These are phyloP conservation scores for Alentia gelatinosa DNA, from an alignment of 2,888 invertebrate species.

Conservation along the genomic window DNA sequence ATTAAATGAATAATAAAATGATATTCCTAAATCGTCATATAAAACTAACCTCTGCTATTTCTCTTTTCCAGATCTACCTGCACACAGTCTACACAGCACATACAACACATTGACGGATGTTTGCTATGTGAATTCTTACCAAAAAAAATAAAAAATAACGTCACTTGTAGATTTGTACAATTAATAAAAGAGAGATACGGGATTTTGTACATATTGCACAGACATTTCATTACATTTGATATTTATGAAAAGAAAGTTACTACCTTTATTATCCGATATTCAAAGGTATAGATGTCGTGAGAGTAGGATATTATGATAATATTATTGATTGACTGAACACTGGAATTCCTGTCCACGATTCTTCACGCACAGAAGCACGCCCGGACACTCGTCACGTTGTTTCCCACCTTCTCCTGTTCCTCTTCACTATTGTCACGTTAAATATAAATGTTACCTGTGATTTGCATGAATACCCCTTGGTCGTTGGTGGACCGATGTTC, in stretches of 20 bases:
- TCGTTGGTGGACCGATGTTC: neutral
- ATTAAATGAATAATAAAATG: no score
- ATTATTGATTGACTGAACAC: neutral
- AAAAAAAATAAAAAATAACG: neutral
- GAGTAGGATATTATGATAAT: neutral
- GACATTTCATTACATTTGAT: neutral
- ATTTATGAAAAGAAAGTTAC: neutral
- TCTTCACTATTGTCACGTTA: constrained; percentile 13
- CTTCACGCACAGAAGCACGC: neutral
- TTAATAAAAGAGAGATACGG: neutral
- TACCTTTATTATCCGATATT: neutral
- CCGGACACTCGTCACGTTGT: neutral
- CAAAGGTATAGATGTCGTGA: neutral
- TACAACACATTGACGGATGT: no score
- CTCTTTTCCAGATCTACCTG: neutral
- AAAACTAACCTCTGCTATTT: no score
- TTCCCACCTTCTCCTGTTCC: neutral
- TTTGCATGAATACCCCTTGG: neutral
- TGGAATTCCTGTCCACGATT: neutral
- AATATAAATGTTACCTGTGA: constrained; percentile 6
- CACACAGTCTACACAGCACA: no score
- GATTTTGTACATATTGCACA: neutral
- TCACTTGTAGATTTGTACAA: constrained; percentile 1
- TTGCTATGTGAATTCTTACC: neutral
- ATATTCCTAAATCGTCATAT: no score